Conservation (phyloP, 2,888 invertebrate genomes). For the Eudemis profundana region DNA sequence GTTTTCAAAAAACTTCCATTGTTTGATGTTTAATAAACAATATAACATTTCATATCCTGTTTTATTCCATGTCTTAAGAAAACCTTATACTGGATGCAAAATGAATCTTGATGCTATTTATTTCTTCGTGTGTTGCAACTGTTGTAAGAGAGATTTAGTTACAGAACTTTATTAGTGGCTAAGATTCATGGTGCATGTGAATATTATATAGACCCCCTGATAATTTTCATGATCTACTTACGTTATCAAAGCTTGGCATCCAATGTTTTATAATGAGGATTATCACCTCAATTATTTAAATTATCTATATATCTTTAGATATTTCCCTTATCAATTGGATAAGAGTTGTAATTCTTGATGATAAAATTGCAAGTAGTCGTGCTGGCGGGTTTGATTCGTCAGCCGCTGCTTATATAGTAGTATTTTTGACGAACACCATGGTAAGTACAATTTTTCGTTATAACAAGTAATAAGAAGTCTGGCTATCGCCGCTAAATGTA, state of each 20-base stretch:
- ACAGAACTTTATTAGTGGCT: no score
- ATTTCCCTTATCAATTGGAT: constrained; percentile 70
- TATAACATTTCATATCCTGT: constrained; percentile 23
- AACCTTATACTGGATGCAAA: neutral
- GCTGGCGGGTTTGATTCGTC: constrained; percentile 67
- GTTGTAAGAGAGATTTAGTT: no score
- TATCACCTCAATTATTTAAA: constrained; percentile 56
- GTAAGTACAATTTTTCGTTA: constrained; percentile 50
- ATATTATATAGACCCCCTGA: neutral
- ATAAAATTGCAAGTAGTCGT: constrained; percentile 65
- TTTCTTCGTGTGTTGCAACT: no score
- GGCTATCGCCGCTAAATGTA: no score
- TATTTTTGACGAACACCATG: constrained; percentile 50
- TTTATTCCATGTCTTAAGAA: constrained; percentile 54
- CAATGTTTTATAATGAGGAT: constrained; percentile 42
- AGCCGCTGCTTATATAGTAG: constrained; percentile 55
- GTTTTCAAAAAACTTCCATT: constrained; percentile 55
- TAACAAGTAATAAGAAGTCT: no score
- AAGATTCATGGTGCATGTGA: no score
- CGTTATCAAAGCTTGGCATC: constrained; percentile 56
- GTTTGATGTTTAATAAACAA: constrained; percentile 78
- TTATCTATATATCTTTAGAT: constrained; percentile 68
- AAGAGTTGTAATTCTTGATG: constrained; percentile 63
- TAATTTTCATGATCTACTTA: constrained; percentile 52
- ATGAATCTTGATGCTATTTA: neutral